phyloP scores from a whole-genome alignment of 2,113 vertebrate species.

The Malurus alboscapulatus region DNA sequence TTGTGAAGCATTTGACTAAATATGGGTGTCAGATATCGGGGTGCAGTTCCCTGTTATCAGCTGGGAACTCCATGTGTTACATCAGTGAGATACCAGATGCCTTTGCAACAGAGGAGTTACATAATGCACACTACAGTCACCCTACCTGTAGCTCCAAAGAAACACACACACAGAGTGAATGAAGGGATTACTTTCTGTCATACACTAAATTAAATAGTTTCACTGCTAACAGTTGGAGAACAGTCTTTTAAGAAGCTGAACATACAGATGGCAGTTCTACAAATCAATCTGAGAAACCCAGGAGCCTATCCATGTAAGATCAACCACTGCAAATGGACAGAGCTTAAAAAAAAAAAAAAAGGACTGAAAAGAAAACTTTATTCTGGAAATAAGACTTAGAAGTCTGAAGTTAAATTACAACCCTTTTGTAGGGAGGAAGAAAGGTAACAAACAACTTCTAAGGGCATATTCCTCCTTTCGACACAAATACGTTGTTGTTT shows the following conservation, averaged over 20 bases:
- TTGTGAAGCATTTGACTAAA: neutral
- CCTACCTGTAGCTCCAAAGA: neutral
- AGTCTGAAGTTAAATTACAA: neutral
- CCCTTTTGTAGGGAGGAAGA: neutral
- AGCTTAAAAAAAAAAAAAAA: neutral
- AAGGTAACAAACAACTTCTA: neutral
- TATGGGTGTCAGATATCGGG: neutral
- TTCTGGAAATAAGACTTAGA: neutral
- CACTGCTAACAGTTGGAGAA: neutral
- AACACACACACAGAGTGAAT: neutral
- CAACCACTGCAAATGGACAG: neutral
- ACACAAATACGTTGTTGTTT: neutral
- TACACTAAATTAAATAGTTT: neutral
- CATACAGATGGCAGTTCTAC: neutral
- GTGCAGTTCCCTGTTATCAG: neutral
- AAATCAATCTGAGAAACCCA: neutral
- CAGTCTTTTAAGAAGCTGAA: neutral
- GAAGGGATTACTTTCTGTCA: neutral
- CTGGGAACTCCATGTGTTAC: neutral
- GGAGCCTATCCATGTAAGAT: neutral
- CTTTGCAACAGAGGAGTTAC: slow-evolving; percentile 3
- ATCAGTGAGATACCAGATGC: neutral
- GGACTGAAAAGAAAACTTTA: neutral
- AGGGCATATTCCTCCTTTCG: neutral
- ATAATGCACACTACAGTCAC: neutral